phyloP scores from a whole-genome alignment of 1,140 invertebrate genomes.

The Hydropsyche tenuis region DNA sequence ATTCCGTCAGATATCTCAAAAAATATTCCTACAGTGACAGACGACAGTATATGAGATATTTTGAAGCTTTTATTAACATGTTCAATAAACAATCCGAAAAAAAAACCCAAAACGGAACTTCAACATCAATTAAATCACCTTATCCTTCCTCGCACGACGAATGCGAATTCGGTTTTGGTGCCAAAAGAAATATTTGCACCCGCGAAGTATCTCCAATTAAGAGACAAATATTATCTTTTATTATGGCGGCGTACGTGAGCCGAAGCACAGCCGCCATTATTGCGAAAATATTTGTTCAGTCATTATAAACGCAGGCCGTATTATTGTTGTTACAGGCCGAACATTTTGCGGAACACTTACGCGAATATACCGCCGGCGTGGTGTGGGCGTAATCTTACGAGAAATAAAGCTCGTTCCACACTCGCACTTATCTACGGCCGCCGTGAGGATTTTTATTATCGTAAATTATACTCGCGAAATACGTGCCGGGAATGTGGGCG shows the following conservation, averaged over 20 bases:
- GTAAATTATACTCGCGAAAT: slow-evolving; percentile 18
- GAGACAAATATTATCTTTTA: slow-evolving; percentile 33
- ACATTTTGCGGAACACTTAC: too few relatives aligned
- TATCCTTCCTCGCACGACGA: neutral
- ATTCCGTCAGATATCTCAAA: too few relatives aligned
- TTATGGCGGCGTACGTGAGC: neutral
- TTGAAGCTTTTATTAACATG: too few relatives aligned
- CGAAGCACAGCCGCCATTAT: neutral
- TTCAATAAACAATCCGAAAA: too few relatives aligned
- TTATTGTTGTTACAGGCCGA: slow-evolving; percentile 28
- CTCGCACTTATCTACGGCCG: slow-evolving; percentile 3
- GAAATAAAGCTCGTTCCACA: neutral
- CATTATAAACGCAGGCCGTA: slow-evolving; percentile 1
- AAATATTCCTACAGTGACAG: too few relatives aligned
- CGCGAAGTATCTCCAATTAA: slow-evolving; percentile 15
- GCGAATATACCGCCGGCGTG: neutral
- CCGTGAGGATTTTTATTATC: slow-evolving; percentile 30
- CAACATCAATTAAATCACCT: neutral
- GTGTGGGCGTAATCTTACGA: slow-evolving; percentile 27
- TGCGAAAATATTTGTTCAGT: slow-evolving; percentile 37
- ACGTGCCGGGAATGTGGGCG: slow-evolving; percentile 5
- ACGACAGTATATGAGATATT: too few relatives aligned
- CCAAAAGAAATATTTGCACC: neutral
- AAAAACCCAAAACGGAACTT: too few relatives aligned
- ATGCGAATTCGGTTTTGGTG: neutral